Percentiles rank a stretch among this genome's conserved stretches.
phyloP scores from a whole-genome alignment of 2,888 invertebrate genomes.

The Drosophila mimetica region DNA sequence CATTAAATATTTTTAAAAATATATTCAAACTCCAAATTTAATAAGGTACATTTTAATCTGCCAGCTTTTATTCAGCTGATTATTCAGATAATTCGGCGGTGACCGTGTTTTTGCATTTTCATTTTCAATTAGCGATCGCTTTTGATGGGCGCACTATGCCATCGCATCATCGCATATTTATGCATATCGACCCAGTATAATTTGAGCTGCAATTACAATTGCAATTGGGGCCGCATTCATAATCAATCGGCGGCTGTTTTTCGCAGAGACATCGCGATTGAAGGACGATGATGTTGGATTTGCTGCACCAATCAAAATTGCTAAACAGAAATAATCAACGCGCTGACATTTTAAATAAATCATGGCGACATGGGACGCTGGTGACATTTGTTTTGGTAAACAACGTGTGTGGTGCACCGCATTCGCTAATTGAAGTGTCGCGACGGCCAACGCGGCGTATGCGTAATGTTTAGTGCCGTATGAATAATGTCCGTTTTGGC shows the following conservation, averaged over 20 bases:
- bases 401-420: slow-evolving; percentile 50
- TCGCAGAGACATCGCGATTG: neutral
- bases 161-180: slow-evolving; percentile 46
- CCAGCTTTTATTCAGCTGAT: neutral
- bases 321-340: slow-evolving; percentile 61
- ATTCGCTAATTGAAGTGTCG: slow-evolving; percentile 61
- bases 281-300: slow-evolving; percentile 6
- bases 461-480: slow-evolving; percentile 31
- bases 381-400: slow-evolving; percentile 53
- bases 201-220: slow-evolving; percentile 29
- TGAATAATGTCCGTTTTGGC: slow-evolving; percentile 15
- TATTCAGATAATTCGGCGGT: neutral
- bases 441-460: slow-evolving; percentile 47
- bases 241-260: slow-evolving; percentile 21
- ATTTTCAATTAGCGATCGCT: slow-evolving; percentile 62
- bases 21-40: too few species aligned
- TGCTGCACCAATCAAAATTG: slow-evolving; percentile 53
- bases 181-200: slow-evolving; percentile 42
- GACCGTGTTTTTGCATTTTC: slow-evolving; percentile 3
- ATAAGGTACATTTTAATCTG: too few species aligned
- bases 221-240: slow-evolving; percentile 38
- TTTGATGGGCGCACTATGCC: slow-evolving; percentile 40
- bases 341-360: slow-evolving; percentile 44
- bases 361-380: slow-evolving; percentile 18
- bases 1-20: too few species aligned